Evolutionary conservation across 1,140 invertebrate species (phyloP), one percentile per base, ranked within the genome.

Genomic region (Hermetia illucens): DNA sequence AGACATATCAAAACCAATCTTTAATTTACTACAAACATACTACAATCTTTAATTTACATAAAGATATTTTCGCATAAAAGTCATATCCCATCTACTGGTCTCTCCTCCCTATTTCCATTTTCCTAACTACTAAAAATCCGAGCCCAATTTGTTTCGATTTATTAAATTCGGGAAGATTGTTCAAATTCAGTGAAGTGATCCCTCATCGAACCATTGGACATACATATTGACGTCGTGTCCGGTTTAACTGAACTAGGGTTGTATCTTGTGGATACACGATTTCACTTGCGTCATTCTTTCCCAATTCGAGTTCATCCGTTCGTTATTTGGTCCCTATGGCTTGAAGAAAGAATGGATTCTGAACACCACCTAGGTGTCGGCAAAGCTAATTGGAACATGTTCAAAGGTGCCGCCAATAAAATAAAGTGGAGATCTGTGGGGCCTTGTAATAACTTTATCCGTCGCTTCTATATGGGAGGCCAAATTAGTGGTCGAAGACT

Each of bases 391-490:
- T 27, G 24, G 24, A 27, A 27, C 24, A 27, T 27, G 24, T 27
- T 27, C 24, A 27, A 27, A 27, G 24, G 13, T 27, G 24, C 24
- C 24, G 24, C 24, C 24, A 27, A 27, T 27, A 27, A 27, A 27
- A 27, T 27, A 27, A 27, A 27, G 24, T 27, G 24, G 24, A 27
- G 24, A 13, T 27, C 24, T 13, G 24, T 27, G 24, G 24, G 24
- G 24, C 24, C n/a, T 27, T 27, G 24, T 27, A 27, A 27, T 27
- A 27, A 27, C 24, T 27, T 13, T 27, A 27, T 27, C 24, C 24
- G 8, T 13, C 13, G 8, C 13, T 13, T 27, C 24, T 9, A 27
- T 8, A 27, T 27, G 24, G 24, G 24, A 27, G 24, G 24, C 24
- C 24, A 13, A 27, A 27, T 27, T 27, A 27, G 24, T 27, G 24